Conservation (phyloP, 2,113 vertebrate species). For the Craseonycteris thonglongyai region DNA sequence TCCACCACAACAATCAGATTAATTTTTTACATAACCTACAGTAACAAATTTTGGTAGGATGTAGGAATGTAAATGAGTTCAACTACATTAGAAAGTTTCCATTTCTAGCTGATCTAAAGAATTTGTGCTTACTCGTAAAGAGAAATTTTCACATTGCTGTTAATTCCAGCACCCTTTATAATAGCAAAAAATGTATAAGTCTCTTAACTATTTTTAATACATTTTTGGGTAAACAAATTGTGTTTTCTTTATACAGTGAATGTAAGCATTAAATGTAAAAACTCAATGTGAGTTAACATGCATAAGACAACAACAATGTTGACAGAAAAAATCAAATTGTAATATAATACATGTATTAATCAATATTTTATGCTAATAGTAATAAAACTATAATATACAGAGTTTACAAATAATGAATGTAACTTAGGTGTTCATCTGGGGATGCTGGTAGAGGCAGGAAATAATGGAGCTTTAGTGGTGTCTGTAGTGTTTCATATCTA, state of each 20-base stretch:
- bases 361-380: background rate
- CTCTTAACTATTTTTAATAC: background rate
- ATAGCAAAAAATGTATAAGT: background rate
- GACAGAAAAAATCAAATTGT: background rate
- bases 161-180: background rate
- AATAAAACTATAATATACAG: background rate
- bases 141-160: background rate
- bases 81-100: background rate
- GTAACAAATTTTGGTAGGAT: background rate
- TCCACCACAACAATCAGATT: background rate
- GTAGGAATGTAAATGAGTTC: background rate
- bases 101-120: no score
- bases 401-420: background rate
- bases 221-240: background rate
- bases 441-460: rapidly evolving
- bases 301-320: background rate
- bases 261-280: background rate
- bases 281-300: background rate
- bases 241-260: background rate
- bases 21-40: background rate
- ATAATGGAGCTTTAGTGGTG: background rate
- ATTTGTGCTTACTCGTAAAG: background rate
- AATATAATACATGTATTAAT: background rate
- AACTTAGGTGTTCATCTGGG: background rate
- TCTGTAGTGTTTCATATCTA: background rate